A percentile compares a stretch with the other conserved stretches of the same genome.
Evolutionary conservation across 2,113 vertebrate species (phyloP).

Genomic region (Percopsis transmontana): DNA sequence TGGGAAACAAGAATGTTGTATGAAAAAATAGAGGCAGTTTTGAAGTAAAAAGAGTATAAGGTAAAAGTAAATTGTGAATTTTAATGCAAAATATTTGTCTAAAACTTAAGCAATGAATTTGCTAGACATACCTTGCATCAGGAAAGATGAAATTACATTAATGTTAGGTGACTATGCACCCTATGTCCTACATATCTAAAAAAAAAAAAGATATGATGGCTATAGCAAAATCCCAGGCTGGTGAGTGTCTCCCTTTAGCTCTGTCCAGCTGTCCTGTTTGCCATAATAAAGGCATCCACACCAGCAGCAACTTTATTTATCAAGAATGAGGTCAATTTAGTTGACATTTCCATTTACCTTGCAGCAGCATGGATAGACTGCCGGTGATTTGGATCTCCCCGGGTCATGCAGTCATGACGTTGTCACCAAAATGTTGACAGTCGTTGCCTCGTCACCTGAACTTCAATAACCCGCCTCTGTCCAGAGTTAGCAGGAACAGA

Average conservation of each 20-base stretch:
- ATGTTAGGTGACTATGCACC: background rate
- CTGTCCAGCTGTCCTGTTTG: slow-evolving; percentile 1
- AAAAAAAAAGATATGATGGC: background rate
- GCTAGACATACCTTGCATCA: slow-evolving; percentile 37
- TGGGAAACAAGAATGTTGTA: background rate
- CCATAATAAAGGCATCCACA: slow-evolving; percentile 24
- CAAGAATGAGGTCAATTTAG: slow-evolving; percentile 58
- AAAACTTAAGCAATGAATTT: background rate
- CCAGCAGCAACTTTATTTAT: slow-evolving; percentile 37
- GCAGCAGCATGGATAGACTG: slow-evolving; percentile 67
- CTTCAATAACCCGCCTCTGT: slow-evolving; percentile 43
- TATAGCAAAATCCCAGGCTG: background rate
- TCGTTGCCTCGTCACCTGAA: slow-evolving; percentile 56
- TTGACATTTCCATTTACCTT: slow-evolving; percentile 65
- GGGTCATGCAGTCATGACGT: slow-evolving; percentile 54
- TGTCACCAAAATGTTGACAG: slow-evolving; percentile 51
- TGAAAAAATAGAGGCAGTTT: background rate
- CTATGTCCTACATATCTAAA: slow-evolving; percentile 18
- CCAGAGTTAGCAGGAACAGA: slow-evolving; percentile 34
- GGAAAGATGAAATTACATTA: slow-evolving; percentile 23
- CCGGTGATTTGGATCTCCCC: slow-evolving; percentile 58
- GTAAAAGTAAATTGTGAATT: background rate
- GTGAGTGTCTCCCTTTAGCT: background rate
- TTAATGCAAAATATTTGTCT: background rate
- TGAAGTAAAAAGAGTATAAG: background rate